Conservation (phyloP, 2,797 vertebrate species). For the Manis pentadactyla region DNA sequence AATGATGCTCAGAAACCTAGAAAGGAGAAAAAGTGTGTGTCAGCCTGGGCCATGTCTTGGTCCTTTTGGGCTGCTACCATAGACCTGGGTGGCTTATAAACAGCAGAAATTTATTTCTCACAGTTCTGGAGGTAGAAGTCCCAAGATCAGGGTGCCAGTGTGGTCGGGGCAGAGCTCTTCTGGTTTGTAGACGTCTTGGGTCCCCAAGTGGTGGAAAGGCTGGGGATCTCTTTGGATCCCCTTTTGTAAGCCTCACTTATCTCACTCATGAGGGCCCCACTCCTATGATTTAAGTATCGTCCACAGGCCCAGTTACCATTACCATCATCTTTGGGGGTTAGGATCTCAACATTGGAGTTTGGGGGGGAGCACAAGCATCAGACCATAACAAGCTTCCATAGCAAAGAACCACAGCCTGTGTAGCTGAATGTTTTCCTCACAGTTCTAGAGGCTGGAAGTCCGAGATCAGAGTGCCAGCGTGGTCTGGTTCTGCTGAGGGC, state of each 20-base stretch:
- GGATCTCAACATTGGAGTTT: neutral
- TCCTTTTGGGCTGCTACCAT: neutral
- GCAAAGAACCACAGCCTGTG: neutral
- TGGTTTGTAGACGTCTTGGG: neutral
- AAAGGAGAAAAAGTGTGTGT: neutral
- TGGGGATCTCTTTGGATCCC: neutral
- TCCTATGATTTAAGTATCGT: neutral
- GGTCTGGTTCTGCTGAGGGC: neutral
- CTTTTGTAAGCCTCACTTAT: neutral
- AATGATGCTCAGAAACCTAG: neutral
- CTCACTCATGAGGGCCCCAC: neutral
- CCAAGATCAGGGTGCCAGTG: neutral
- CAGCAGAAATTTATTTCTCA: neutral
- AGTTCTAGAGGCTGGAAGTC: neutral
- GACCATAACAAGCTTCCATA: neutral
- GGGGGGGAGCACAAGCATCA: neutral
- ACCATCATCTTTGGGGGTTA: neutral
- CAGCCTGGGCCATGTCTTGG: neutral
- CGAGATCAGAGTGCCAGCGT: neutral
- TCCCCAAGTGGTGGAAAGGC: neutral
- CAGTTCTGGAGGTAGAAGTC: neutral
- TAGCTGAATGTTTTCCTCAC: neutral
- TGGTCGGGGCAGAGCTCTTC: neutral
- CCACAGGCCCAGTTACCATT: neutral
- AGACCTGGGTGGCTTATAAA: neutral